phyloP scores from a whole-genome alignment of 2,888 invertebrate genomes.

The Tiliacea citrago region DNA sequence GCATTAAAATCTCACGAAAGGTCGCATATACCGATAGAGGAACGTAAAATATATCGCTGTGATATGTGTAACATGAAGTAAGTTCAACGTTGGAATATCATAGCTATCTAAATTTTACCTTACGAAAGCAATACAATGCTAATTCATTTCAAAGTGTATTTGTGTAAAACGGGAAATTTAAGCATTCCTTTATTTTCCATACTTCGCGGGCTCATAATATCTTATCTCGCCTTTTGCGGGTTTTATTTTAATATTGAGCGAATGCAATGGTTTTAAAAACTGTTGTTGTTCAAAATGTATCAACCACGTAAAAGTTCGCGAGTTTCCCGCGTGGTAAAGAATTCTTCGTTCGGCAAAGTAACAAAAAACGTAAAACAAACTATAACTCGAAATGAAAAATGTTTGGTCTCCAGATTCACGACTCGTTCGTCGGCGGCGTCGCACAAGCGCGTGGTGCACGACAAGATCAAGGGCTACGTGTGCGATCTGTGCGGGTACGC shows the following conservation, averaged over 20 bases:
- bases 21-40: constrained; percentile 89
- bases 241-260: background rate
- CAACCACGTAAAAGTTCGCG: background rate
- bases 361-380: background rate
- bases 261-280: background rate
- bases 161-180: background rate
- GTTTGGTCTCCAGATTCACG: constrained; percentile 81
- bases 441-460: constrained; percentile 90
- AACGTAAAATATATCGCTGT: constrained; percentile 88
- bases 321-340: background rate
- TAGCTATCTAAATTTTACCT: background rate
- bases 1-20: constrained; percentile 87
- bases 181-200: background rate
- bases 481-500: constrained; percentile 91
- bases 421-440: constrained; percentile 89
- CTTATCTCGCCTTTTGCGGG: background rate
- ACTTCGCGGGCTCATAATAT: background rate
- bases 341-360: background rate
- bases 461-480: constrained; percentile 90
- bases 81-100: constrained; percentile 66
- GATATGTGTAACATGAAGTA: constrained; percentile 88
- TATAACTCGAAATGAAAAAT: background rate
- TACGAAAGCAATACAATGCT: background rate
- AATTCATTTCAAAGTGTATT: background rate
- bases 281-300: background rate